Percentiles rank a stretch among this genome's conserved stretches.
These are phyloP conservation scores for Adrianichthys oophorus DNA, from an alignment of 2,797 vertebrate species.

Conservation along the genomic window DNA sequence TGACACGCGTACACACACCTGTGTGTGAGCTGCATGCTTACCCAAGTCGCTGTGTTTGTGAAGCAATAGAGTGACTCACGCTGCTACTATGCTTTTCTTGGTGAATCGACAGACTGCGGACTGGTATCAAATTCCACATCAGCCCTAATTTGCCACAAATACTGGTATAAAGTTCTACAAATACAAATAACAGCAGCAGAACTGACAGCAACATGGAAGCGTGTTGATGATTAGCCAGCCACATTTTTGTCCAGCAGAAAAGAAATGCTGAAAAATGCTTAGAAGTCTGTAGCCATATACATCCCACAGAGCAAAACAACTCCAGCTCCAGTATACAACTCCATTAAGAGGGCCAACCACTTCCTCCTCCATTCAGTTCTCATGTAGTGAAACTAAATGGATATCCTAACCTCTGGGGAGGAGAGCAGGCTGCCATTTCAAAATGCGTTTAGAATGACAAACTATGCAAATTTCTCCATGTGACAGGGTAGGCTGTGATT, in stretches of 20 bases:
- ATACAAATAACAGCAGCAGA: slow-evolving; percentile 45
- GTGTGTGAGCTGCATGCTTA: slow-evolving; percentile 65
- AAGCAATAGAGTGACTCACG: slow-evolving; percentile 47
- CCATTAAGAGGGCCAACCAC: slow-evolving; percentile 67
- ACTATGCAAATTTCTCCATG: slow-evolving; percentile 43
- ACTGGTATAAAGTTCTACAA: slow-evolving; percentile 36
- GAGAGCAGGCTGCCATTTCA: slow-evolving; percentile 35
- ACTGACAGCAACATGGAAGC: slow-evolving; percentile 23
- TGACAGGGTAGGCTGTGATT: slow-evolving; percentile 18
- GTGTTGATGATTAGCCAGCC: slow-evolving; percentile 37
- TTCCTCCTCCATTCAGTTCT: slow-evolving; percentile 68
- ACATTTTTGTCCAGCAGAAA: slow-evolving; percentile 31
- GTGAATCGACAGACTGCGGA: slow-evolving; percentile 57
- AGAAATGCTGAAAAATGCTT: slow-evolving; percentile 19
- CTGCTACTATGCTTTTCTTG: slow-evolving; percentile 48
- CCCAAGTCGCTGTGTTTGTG: slow-evolving; percentile 62
- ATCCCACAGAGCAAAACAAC: slow-evolving; percentile 51
- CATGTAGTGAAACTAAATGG: slow-evolving; percentile 71
- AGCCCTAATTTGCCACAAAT: slow-evolving; percentile 60
- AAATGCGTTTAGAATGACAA: slow-evolving; percentile 41
- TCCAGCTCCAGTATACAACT: slow-evolving; percentile 41
- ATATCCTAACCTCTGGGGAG: slow-evolving; percentile 60
- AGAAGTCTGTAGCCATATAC: slow-evolving; percentile 27
- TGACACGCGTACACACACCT: slow-evolving; percentile 52
- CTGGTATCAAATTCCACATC: slow-evolving; percentile 67